Base-by-base conservation (phyloP, 1,140 invertebrate species). In the Heliconius eleuchia region DNA sequence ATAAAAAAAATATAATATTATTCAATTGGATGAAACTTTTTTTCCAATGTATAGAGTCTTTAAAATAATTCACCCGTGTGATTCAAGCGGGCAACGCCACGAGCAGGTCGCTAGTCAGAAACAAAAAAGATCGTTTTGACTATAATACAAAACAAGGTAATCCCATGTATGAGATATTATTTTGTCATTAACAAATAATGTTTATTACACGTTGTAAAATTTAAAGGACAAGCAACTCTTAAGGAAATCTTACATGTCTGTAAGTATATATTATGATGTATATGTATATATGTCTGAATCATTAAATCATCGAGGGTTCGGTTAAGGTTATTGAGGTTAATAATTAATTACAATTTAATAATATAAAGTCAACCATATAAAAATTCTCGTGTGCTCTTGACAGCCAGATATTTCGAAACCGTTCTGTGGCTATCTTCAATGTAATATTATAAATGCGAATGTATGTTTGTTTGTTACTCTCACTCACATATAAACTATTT, bases 261-360 rank as follows among this genome's bases (percentile, higher is more conserved):
- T 37, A 60, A n/a, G 7, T 55, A 55, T 19, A 55, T 55, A 8
- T 55, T 46, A 13, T 16, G 13, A 55, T 19, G 18, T 55, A 55
- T 50, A 50, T 50, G 16, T 50, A 50, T 55, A 3, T 52, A n/a
- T 27, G 23, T 66, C 9, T 30, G 60, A 66, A 66, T 66, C 27
- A 66, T 66, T 66, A 66, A 66, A 66, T 66, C 60, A 30, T 66
- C 60, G 60, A 66, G 60, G 27, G 60, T 66, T 30, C 60, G 23
- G 27, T 66, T 66, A 66, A 66, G 60, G 60, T 30, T 30, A 66
- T 66, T 66, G 60, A 66, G 60, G 60, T 66, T 66, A 66, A 66
- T 77, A 77, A 77, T 85, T 88, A 87, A 88, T 89, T 87, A 82
- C 78, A 82, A 85, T 86, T 87, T 86, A 86, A 87, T 86, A 85